A percentile compares a stretch with the other conserved stretches of the same genome.
Evolutionary conservation across 2,888 invertebrate species (phyloP).

Genomic region (Agriopis marginaria): DNA sequence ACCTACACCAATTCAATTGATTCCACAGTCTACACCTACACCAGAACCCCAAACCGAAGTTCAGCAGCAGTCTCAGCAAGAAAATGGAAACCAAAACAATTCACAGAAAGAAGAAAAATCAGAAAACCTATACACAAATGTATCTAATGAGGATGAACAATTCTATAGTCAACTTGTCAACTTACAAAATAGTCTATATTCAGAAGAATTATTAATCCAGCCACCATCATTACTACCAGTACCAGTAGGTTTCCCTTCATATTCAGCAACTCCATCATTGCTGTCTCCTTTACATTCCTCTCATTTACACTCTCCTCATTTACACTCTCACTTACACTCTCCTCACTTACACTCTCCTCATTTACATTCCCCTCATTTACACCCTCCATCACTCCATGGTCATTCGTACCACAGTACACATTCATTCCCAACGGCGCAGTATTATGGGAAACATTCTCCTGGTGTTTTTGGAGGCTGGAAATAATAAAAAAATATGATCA

Average conservation of each 20-base stretch:
- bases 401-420: constrained; percentile 28
- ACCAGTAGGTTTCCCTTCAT: constrained; percentile 25
- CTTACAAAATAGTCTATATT: constrained; percentile 22
- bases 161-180: constrained; percentile 21
- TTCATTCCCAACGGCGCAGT: constrained; percentile 30
- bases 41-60: constrained; percentile 1
- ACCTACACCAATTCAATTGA: constrained; percentile 1
- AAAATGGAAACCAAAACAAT: constrained; percentile 12
- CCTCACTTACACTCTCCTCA: background rate
- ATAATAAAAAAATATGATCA: background rate
- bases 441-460: constrained; percentile 36
- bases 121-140: constrained; percentile 12
- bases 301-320: constrained; percentile 9
- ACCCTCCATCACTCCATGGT: constrained; percentile 15
- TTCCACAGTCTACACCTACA: background rate
- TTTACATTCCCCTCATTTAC: constrained; percentile 15
- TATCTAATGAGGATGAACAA: constrained; percentile 6
- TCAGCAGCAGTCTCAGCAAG: constrained; percentile 11
- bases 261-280: constrained; percentile 4
- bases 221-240: constrained; percentile 23
- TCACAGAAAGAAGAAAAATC: constrained; percentile 24
- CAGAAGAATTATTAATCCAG: constrained; percentile 15
- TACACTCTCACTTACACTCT: constrained; percentile 12
- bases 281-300: constrained; percentile 6
- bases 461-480: constrained; percentile 26